phyloP scores from a whole-genome alignment of 2,888 invertebrate species.

The Hemistola chrysoprasaria region DNA sequence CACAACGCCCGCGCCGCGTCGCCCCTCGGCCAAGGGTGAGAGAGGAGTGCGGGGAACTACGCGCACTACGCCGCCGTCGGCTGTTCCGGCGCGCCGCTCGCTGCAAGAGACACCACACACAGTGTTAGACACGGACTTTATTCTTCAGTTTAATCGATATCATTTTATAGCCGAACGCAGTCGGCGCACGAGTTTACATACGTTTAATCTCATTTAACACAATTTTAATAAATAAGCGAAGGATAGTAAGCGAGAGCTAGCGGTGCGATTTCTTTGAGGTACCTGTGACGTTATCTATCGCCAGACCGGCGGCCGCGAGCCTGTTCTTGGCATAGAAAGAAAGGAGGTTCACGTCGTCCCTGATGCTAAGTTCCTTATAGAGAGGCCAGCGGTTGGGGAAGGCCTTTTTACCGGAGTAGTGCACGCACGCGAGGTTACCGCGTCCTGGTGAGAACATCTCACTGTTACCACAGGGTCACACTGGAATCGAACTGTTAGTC shows the following conservation, averaged over 20 bases:
- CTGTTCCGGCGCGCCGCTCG: constrained; percentile 79
- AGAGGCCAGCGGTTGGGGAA: constrained; percentile 89
- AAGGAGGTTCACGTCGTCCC: constrained; percentile 92
- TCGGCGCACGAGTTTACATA: constrained; percentile 45
- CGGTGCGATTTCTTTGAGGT: constrained; percentile 56
- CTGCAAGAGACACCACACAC: constrained; percentile 83
- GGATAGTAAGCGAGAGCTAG: constrained; percentile 67
- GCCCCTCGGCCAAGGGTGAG: constrained; percentile 37
- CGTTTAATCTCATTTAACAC: constrained; percentile 52
- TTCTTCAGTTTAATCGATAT: constrained; percentile 46
- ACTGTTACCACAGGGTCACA: constrained; percentile 67
- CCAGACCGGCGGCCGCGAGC: constrained; percentile 83
- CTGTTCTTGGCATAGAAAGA: constrained; percentile 94
- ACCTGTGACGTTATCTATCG: constrained; percentile 78
- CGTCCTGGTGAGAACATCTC: constrained; percentile 85
- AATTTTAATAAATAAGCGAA: constrained; percentile 69
- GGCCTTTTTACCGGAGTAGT: constrained; percentile 91
- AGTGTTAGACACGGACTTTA: constrained; percentile 79
- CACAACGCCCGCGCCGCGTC: constrained; percentile 44
- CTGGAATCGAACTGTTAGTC: constrained; percentile 65
- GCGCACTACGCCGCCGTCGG: constrained; percentile 82
- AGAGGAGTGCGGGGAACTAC: constrained; percentile 57
- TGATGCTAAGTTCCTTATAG: constrained; percentile 88
- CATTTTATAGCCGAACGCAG: constrained; percentile 49
- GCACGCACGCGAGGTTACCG: constrained; percentile 92